A percentile compares a stretch with the other conserved stretches of the same genome.
These are phyloP conservation scores for Lycophotia porphyrea DNA, from an alignment of 2,888 invertebrate genomes.

Conservation along the genomic window DNA sequence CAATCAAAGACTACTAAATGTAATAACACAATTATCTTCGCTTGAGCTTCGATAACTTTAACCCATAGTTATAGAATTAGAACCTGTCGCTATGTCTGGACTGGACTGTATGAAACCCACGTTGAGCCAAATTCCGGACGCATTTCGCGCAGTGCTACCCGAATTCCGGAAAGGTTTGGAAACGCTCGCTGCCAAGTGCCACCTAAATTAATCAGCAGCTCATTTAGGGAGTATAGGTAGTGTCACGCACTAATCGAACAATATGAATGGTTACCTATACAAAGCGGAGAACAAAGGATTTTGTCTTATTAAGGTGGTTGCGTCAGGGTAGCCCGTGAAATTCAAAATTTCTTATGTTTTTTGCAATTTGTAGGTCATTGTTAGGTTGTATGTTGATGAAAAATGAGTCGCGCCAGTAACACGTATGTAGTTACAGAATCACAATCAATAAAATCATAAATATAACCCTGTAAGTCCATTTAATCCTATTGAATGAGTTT, in stretches of 20 bases:
- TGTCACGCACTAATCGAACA: constrained; percentile 7
- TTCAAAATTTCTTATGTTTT: no score
- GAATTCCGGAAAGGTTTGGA: constrained; percentile 15
- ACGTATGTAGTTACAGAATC: no score
- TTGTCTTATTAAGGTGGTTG: no score
- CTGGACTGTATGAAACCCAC: not conserved
- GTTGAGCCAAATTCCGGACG: constrained; percentile 9
- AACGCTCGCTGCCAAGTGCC: not conserved
- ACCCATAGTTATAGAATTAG: not conserved
- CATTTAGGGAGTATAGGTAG: not conserved
- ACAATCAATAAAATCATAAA: no score
- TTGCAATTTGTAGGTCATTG: no score
- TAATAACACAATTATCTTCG: no score
- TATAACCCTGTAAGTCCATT: no score
- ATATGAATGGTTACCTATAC: not conserved
- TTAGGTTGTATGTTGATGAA: no score
- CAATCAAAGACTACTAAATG: no score
- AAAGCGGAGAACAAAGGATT: not conserved
- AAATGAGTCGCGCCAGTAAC: no score
- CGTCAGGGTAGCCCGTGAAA: no score
- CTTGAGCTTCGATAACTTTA: not conserved
- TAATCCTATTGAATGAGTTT: no score
- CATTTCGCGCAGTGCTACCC: not conserved
- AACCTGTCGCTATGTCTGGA: not conserved
- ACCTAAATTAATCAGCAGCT: constrained; percentile 22